These are phyloP conservation scores for Gymnorhina tibicen DNA, from an alignment of 2,113 vertebrate species.

Conservation along the genomic window DNA sequence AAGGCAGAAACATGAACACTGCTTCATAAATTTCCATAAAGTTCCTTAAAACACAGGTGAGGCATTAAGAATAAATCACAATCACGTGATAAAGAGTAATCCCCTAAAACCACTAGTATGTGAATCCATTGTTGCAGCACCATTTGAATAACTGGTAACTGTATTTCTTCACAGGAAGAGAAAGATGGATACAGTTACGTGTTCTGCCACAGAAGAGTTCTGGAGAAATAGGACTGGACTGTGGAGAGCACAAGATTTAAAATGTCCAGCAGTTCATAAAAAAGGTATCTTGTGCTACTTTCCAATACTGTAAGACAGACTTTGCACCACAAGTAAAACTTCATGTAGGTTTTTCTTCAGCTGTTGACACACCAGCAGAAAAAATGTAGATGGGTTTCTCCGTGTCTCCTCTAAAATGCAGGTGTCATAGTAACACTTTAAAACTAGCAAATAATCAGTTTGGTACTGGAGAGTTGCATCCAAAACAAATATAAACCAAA, in stretches of 20 bases:
- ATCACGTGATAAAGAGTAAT: not conserved
- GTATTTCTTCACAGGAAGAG: not conserved
- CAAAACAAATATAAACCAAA: not conserved
- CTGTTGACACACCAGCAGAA: not conserved
- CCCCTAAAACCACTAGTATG: not conserved
- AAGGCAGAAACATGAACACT: not conserved
- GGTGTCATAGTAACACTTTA: not conserved
- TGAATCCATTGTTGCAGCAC: not conserved
- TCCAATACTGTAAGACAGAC: not conserved
- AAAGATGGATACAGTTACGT: not conserved
- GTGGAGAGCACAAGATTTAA: not conserved
- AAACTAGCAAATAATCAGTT: not conserved
- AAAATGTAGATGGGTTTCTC: not conserved
- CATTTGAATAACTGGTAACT: not conserved
- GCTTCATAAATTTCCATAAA: not conserved
- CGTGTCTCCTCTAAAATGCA: not conserved
- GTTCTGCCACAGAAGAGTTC: not conserved
- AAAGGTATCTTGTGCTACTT: not conserved
- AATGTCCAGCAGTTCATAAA: not conserved
- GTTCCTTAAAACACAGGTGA: not conserved
- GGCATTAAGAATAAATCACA: not conserved
- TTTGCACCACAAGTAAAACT: not conserved
- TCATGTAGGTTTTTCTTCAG: not conserved
- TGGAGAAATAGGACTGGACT: not conserved
- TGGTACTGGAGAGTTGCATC: not conserved